phyloP scores from a whole-genome alignment of 2,113 vertebrate species.

The Montifringilla adamsi region DNA sequence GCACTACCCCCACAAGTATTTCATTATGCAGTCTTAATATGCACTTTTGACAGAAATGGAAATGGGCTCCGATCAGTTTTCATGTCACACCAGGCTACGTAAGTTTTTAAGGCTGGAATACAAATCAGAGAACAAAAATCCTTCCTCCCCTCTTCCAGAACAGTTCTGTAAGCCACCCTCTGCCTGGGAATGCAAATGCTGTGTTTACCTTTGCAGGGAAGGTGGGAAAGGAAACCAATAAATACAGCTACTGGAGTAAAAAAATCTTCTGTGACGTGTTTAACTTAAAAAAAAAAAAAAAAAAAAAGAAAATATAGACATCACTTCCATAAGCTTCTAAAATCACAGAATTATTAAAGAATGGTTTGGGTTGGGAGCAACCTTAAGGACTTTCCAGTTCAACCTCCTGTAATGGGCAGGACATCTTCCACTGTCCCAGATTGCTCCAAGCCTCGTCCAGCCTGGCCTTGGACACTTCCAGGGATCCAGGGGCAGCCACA shows the following conservation, averaged over 20 bases:
- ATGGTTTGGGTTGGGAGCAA: background rate
- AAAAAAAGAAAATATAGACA: background rate
- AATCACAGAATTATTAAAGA: background rate
- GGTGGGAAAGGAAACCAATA: background rate
- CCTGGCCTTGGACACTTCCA: background rate
- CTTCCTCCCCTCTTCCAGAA: background rate
- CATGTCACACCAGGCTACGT: constrained; percentile 49
- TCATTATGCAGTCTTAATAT: constrained; percentile 63
- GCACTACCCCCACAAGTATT: constrained; percentile 66
- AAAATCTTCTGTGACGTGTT: background rate
- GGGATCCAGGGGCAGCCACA: background rate
- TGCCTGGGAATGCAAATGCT: background rate
- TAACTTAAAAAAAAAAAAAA: background rate
- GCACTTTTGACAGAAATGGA: constrained; percentile 62
- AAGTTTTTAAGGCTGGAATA: constrained; percentile 48
- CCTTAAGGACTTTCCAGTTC: background rate
- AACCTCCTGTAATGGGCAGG: background rate
- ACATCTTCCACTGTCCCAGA: rapidly evolving
- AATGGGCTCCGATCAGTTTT: constrained; percentile 57
- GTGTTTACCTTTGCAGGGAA: background rate
- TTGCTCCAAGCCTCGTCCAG: rapidly evolving
- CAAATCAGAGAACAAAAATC: constrained; percentile 31
- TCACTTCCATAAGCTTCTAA: background rate
- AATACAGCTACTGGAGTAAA: background rate
- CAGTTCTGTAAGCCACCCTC: background rate